Evolutionary conservation across 2,113 vertebrate species (phyloP).

Genomic region (Phocoena phocoena): DNA sequence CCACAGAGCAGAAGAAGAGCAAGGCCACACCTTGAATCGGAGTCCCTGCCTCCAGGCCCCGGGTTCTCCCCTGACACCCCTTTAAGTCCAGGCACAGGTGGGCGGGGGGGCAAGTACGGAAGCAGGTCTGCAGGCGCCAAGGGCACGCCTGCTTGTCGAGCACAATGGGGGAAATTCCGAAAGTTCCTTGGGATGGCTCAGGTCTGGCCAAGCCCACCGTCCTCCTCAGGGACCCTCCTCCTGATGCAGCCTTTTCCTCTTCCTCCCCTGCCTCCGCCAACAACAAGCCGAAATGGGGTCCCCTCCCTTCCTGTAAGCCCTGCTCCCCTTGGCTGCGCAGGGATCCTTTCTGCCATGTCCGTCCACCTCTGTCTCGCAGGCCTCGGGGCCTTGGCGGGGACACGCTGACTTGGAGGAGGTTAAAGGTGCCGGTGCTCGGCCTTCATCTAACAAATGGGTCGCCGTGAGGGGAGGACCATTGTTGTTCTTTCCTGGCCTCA

Average conservation of each 20-base stretch:
- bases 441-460: constrained; percentile 81
- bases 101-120: neutral
- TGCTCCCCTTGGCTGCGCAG: neutral
- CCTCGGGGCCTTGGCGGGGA: neutral
- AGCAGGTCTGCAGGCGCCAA: neutral
- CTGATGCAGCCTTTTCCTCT: constrained; percentile 38
- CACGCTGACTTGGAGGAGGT: constrained; percentile 77
- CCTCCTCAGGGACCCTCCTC: neutral
- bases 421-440: constrained; percentile 78
- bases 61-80: too few species aligned
- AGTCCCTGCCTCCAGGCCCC: neutral
- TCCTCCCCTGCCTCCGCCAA: neutral
- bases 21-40: fast-evolving
- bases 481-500: constrained; percentile 78
- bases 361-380: neutral
- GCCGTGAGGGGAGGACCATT: constrained; percentile 38
- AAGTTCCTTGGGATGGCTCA: neutral
- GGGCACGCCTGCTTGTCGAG: neutral
- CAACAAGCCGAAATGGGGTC: neutral
- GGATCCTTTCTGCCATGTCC: neutral
- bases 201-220: neutral
- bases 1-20: neutral
- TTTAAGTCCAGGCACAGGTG: neutral
- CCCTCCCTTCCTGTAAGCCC: constrained; percentile 36
- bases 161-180: constrained; percentile 5